A percentile compares a stretch with the other conserved stretches of the same genome.
phyloP scores from a whole-genome alignment of 2,888 invertebrate genomes.

The Bibio marci region DNA sequence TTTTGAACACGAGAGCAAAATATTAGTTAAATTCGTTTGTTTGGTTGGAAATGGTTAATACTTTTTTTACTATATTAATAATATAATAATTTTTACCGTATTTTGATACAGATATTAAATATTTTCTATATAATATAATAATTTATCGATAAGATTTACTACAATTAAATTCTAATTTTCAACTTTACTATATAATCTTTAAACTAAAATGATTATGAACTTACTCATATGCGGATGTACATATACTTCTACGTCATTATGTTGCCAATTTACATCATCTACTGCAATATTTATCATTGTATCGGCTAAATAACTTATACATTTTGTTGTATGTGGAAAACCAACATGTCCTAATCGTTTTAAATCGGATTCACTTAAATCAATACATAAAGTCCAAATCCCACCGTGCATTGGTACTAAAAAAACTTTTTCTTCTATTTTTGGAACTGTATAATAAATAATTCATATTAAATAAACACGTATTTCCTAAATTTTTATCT shows the following conservation, averaged over 20 bases:
- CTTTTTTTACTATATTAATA: too few species aligned
- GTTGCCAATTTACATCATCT: conserved; percentile 69
- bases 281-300: conserved; percentile 42
- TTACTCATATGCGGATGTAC: conserved; percentile 30
- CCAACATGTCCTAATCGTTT: conserved; percentile 44
- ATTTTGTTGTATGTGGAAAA: conserved; percentile 49
- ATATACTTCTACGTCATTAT: conserved; percentile 41
- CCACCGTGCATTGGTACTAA: conserved; percentile 80
- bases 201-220: too few species aligned
- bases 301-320: conserved; percentile 65
- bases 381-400: conserved; percentile 76
- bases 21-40: too few species aligned
- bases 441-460: conserved; percentile 10
- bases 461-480: conserved; percentile 8
- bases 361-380: conserved; percentile 62
- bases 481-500: background rate
- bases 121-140: too few species aligned
- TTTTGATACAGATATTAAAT: too few species aligned
- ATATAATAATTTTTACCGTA: too few species aligned
- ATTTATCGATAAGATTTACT: too few species aligned
- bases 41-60: too few species aligned
- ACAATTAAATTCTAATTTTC: too few species aligned
- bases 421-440: conserved; percentile 36
- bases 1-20: too few species aligned
- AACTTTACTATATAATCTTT: too few species aligned